A percentile compares a stretch with the other conserved stretches of the same genome.
These are phyloP conservation scores for Mormyrus proboscirostris DNA, from an alignment of 2,797 vertebrate genomes.

Conservation along the genomic window DNA sequence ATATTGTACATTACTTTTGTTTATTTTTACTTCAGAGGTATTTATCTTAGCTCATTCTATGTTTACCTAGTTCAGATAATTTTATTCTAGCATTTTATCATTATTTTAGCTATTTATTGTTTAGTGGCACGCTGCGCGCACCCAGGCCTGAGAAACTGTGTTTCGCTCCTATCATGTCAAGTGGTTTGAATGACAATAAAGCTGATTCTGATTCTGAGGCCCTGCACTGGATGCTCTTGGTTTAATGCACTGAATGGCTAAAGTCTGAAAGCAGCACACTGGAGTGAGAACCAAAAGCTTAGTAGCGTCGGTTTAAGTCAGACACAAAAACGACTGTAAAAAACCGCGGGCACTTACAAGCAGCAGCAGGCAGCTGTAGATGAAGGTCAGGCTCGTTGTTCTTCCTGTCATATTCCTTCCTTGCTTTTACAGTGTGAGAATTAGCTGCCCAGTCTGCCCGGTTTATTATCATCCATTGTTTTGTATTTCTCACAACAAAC, in stretches of 20 bases:
- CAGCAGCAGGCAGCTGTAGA: not conserved
- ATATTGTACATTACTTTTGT: too few relatives aligned
- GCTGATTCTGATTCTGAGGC: not conserved
- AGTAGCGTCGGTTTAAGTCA: not conserved
- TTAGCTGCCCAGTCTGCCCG: not conserved
- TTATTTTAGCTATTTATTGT: not conserved
- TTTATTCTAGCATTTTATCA: not conserved
- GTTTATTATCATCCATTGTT: not conserved
- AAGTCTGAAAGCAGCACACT: not conserved
- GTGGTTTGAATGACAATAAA: not conserved
- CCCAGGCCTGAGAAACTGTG: not conserved
- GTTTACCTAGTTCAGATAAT: not conserved
- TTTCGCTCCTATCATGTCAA: not conserved
- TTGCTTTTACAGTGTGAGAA: not conserved
- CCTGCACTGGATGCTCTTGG: not conserved
- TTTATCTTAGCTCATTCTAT: too few relatives aligned
- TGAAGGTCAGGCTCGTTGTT: not conserved
- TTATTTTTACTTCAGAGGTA: too few relatives aligned
- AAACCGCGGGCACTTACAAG: not conserved
- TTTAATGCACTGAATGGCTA: not conserved
- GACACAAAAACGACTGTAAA: not conserved
- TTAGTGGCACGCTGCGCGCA: not conserved
- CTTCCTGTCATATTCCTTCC: not conserved
- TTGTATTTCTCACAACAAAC: constrained; percentile 27
- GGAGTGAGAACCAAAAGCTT: not conserved